Evolutionary conservation across 1,140 invertebrate species (phyloP).

Genomic region (Hylaeus anthracinus): DNA sequence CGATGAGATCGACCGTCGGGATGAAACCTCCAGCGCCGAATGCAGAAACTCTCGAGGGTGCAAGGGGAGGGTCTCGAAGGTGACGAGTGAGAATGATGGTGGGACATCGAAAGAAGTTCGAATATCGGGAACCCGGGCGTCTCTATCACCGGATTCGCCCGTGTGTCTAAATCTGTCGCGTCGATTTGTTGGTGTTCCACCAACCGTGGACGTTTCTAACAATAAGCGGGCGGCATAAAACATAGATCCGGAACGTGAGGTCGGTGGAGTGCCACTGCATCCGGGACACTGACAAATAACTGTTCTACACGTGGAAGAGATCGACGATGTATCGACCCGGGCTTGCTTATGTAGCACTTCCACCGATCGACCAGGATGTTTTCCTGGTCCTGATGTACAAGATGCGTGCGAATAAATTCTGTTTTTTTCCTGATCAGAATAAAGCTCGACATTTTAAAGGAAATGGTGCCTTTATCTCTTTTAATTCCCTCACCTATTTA

Average conservation of each 20-base stretch:
- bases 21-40: not conserved
- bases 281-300: conserved; percentile 22
- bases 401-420: not conserved
- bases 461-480: too few species aligned
- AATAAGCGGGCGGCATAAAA: conserved; percentile 30
- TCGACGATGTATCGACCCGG: conserved; percentile 18
- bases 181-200: not conserved
- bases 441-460: too few species aligned
- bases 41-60: not conserved
- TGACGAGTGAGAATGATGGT: not conserved
- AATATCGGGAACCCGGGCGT: not conserved
- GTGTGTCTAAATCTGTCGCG: conserved; percentile 23
- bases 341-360: not conserved
- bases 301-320: not conserved
- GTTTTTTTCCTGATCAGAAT: too few species aligned
- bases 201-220: conserved; percentile 2
- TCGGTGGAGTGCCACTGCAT: not conserved
- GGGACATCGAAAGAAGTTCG: not conserved
- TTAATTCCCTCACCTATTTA: too few species aligned
- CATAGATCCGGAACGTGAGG: conserved; percentile 12
- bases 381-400: not conserved
- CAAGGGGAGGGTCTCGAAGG: too few species aligned
- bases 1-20: not conserved
- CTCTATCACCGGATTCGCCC: not conserved
- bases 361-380: not conserved